Evolutionary conservation across 2,888 invertebrate species (phyloP), one percentile per base, ranked within the genome.

Genomic region (Ectemnius cavifrons): DNA sequence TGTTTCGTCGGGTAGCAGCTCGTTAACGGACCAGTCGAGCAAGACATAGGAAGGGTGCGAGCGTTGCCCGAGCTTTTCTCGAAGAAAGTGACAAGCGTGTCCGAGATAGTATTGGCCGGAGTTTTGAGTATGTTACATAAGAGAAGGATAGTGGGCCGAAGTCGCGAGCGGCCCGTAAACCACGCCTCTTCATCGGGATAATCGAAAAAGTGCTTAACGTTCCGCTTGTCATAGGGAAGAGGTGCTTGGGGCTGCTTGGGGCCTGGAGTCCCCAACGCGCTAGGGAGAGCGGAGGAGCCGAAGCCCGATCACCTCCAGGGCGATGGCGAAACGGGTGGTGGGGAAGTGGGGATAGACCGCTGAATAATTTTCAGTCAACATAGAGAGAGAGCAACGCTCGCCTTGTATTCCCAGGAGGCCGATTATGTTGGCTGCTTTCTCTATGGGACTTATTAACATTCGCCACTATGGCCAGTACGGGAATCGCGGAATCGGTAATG

Each of bases 51-150:
- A 13, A 52, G 52, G 52, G n/a, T 52, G 18, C 16, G n/a, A 52
- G 52, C 58, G 58, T 58, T 14, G 58, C 14, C 20, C 27, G 18
- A n/a, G 58, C n/a, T 18, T 23, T 27, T 20, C 52, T n/a, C 16
- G 52, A 27, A 13, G 18, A 58, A 13, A 14, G 18, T 23, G 52
- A 52, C 69, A 59, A 28, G 28, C 57, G 64, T 49, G 49, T 28
- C 57, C 18, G 37, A 11, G 37, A 37, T 56, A 16, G 28, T 27
- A 69, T 65, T 73, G 75, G 75, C 66, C 72, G 68, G 72, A 63
- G 72, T 75, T 79, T 70, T 37, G n/a, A 28, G 45, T 59, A 61
- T 56, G 57, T 77, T 69, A 62, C 46, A 16, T 67, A 70, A 77
- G 28, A 37, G 20, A 11, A 37, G 37, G 37, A 37, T 37, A 4